These are phyloP conservation scores for Eolophus roseicapilla DNA, from an alignment of 2,113 vertebrate species.

Conservation along the genomic window DNA sequence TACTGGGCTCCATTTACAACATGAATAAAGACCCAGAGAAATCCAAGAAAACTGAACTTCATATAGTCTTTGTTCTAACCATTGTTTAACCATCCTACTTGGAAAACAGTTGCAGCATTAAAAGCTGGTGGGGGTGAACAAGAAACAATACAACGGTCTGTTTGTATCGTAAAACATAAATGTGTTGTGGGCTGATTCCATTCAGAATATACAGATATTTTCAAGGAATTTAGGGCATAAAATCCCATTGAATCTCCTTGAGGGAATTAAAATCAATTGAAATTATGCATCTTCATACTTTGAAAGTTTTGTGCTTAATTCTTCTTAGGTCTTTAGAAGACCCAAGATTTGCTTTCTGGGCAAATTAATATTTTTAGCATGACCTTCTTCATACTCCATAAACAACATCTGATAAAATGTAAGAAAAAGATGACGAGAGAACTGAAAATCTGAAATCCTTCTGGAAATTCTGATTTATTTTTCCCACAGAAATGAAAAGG, in stretches of 20 bases:
- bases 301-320: constrained; percentile 21
- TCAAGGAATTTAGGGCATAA: constrained; percentile 41
- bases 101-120: constrained; percentile 45
- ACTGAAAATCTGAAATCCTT: not conserved
- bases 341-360: not conserved
- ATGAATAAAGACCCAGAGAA: not conserved
- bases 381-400: not conserved
- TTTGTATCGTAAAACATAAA: constrained; percentile 59
- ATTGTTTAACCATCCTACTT: constrained; percentile 49
- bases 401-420: not conserved
- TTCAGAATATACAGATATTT: constrained; percentile 48
- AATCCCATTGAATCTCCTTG: constrained; percentile 33
- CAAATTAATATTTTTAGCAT: not conserved
- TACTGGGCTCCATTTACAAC: not conserved
- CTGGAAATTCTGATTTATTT: not conserved
- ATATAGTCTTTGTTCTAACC: constrained; percentile 36
- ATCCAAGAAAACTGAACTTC: constrained; percentile 37
- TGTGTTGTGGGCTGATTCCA: constrained; percentile 32
- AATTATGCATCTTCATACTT: not conserved
- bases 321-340: constrained; percentile 6
- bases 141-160: constrained; percentile 58
- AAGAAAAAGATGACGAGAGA: not conserved
- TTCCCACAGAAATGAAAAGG: not conserved
- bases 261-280: constrained; percentile 41
- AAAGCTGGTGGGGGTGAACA: constrained; percentile 43